Base-by-base conservation (phyloP, 1,140 invertebrate genomes). In the Spodoptera frugiperda region DNA sequence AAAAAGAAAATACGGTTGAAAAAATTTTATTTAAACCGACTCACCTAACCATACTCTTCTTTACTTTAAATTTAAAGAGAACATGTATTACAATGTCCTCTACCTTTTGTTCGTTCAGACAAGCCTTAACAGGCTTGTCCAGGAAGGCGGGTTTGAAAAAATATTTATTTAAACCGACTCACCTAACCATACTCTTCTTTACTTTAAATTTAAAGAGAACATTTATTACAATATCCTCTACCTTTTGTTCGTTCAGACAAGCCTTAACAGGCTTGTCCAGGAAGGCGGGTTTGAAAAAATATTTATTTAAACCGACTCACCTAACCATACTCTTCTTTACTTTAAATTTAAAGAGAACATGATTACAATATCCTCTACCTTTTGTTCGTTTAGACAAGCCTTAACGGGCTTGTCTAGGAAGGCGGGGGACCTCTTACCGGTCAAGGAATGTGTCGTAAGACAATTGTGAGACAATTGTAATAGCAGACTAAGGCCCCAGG, bases 371-470 rank as follows among this genome's bases (percentile, higher is more conserved):
- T 94, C 93, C 0, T 87, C 79, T 17, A 93, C 89, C 76, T 89
- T 94, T 80, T 90, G 92, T n/a, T 87, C 86, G 76, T 94, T 91
- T 9, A 94, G 83, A 48, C 88, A 90, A 87, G 93, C 90, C 80
- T 94, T 94, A 0, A 92, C 84, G 0, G 92, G 91, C 55, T 90
- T 93, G 73, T 92, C 77, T 73, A 76, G 84, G 68, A 94, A 94
- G 0, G 93, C 93, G 8, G 93, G 93, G 2, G 93, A 94, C 11
- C 85, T 80, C 78, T 94, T 94, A 17, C 93, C 93, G 3, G 93
- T 94, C 17, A 94, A 78, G 0, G 93, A 94, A 79, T 94, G 93
- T 8, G 93, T 94, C 8, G 93, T n/a, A n/a, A n/a, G n/a, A n/a
- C n/a, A n/a, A n/a, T n/a, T n/a, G n/a, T n/a, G n/a, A n/a, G n/a